Conservation (phyloP, 1,140 invertebrate species). For the Octopus bimaculoides region DNA sequence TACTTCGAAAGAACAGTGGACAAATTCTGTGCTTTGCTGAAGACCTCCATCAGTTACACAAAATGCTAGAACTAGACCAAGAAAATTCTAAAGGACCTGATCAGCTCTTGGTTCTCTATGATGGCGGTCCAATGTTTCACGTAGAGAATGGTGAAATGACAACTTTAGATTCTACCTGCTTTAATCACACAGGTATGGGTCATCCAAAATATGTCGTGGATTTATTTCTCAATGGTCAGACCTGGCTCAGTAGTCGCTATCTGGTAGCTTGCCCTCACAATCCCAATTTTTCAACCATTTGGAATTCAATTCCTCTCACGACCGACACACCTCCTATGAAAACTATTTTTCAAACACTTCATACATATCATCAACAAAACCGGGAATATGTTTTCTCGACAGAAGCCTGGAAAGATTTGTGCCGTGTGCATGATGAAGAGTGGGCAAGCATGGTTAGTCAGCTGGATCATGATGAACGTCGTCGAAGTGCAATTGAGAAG, state of each 20-base stretch:
- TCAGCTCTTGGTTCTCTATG: conserved; percentile 24
- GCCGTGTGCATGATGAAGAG: conserved; percentile 30
- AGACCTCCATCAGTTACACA: conserved; percentile 25
- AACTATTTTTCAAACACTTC: conserved; percentile 20
- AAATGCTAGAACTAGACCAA: conserved; percentile 15
- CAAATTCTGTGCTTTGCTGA: conserved; percentile 25
- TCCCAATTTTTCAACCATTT: conserved; percentile 12
- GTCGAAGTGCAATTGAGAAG: conserved; percentile 26
- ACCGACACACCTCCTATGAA: conserved; percentile 16
- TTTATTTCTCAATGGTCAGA: conserved; percentile 21
- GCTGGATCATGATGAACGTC: conserved; percentile 28
- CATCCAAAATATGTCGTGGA: conserved; percentile 27
- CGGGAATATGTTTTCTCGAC: conserved; percentile 25
- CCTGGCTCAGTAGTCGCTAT: conserved; percentile 26
- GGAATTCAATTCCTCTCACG: conserved; percentile 6
- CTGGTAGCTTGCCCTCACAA: conserved; percentile 27
- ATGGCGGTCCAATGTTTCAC: conserved; percentile 23
- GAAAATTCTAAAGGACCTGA: not conserved
- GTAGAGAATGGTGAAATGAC: conserved; percentile 22
- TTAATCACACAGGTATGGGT: conserved; percentile 27
- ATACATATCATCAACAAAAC: conserved; percentile 17
- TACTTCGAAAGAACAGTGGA: conserved; percentile 22
- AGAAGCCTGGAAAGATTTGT: conserved; percentile 30
- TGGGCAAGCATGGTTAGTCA: conserved; percentile 30
- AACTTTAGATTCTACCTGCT: conserved; percentile 21